Conservation (phyloP, 2,888 invertebrate genomes). For the Heliconius aoede region DNA sequence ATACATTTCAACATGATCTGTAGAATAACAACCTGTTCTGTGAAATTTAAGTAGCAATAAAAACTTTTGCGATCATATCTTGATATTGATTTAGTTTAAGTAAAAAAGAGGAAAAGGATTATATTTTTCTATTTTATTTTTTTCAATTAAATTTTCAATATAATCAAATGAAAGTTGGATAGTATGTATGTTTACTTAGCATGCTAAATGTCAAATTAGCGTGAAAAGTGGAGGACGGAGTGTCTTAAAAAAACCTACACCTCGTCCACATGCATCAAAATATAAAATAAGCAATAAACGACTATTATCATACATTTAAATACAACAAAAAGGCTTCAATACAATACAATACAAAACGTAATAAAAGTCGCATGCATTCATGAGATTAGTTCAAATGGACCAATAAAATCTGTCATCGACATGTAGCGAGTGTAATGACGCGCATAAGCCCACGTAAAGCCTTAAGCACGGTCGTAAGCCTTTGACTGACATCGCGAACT, state of each 20-base stretch:
- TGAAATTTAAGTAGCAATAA: too few species aligned
- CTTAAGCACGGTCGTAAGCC: constrained; percentile 1
- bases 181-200: too few species aligned
- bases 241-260: neutral
- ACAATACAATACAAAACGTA: constrained; percentile 20
- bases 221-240: neutral
- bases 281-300: neutral
- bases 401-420: constrained; percentile 38
- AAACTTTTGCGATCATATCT: too few species aligned
- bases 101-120: too few species aligned
- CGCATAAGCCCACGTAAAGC: constrained; percentile 26
- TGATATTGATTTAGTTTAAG: too few species aligned
- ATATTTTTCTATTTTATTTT: too few species aligned
- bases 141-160: too few species aligned
- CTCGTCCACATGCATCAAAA: neutral
- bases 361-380: constrained; percentile 1
- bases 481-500: neutral
- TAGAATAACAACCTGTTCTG: too few species aligned
- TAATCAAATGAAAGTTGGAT: neutral
- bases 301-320: neutral
- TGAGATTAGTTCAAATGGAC: constrained; percentile 29
- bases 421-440: constrained; percentile 31
- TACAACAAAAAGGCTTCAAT: constrained; percentile 10
- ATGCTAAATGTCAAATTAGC: neutral
- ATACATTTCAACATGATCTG: too few species aligned